Evolutionary conservation across 1,140 invertebrate species (phyloP).

Genomic region (Sycobia sp.): DNA sequence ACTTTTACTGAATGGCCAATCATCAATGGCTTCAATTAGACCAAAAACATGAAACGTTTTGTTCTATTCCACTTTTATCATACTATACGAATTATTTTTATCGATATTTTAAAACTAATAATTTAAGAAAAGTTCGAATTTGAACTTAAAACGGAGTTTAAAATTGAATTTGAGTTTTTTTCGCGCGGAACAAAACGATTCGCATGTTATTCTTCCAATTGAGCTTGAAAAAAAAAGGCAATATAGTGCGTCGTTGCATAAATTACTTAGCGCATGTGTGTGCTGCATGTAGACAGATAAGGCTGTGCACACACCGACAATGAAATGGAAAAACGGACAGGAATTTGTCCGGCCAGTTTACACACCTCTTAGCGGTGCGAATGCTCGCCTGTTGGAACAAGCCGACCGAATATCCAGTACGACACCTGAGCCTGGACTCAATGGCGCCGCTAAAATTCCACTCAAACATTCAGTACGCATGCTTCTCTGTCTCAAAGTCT

Average conservation of each 20-base stretch:
- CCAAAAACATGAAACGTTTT: no score
- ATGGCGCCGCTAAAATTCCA: conserved; percentile 48
- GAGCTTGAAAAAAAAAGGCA: conserved; percentile 34
- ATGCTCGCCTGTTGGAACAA: conserved; percentile 55
- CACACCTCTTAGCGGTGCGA: conserved; percentile 51
- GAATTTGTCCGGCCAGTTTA: conserved; percentile 55
- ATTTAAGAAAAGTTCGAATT: no score
- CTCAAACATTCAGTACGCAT: conserved; percentile 59
- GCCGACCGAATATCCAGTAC: conserved; percentile 53
- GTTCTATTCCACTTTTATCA: no score
- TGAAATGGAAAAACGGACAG: conserved; percentile 57
- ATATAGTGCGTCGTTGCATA: conserved; percentile 41
- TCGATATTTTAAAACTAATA: no score
- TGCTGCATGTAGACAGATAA: conserved; percentile 61
- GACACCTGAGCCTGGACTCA: conserved; percentile 51
- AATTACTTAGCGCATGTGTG: conserved; percentile 59
- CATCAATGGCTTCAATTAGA: no score
- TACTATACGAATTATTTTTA: no score
- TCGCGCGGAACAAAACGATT: no score
- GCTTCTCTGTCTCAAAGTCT: conserved; percentile 47
- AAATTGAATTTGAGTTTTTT: no score
- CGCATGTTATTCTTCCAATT: no score
- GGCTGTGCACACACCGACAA: conserved; percentile 47
- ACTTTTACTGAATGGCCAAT: no score
- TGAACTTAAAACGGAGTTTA: no score